Conservation (phyloP, 2,888 invertebrate species). For the Theodoxus fluviatilis region DNA sequence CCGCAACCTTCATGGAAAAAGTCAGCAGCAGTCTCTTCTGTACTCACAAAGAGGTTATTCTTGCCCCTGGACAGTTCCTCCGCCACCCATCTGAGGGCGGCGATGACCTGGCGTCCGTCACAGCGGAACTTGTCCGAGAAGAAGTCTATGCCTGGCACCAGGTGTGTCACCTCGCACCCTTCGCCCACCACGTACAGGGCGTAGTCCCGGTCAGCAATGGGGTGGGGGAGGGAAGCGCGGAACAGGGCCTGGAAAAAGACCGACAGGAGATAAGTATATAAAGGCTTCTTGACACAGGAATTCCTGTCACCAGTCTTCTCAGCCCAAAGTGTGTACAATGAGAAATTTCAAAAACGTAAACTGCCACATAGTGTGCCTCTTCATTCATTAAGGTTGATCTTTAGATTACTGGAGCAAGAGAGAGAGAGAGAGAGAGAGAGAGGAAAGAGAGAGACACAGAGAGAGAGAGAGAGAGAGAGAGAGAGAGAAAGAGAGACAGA, state of each 20-base stretch:
- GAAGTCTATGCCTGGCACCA: constrained; percentile 61
- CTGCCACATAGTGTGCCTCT: too few species aligned
- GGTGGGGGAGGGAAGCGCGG: constrained; percentile 63
- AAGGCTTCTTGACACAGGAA: too few species aligned
- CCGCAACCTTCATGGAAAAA: not conserved
- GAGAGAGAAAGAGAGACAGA: too few species aligned
- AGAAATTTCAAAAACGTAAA: too few species aligned
- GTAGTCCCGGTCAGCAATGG: constrained; percentile 62
- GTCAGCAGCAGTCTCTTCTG: not conserved
- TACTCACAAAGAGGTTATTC: constrained; percentile 62
- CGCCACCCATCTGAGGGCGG: constrained; percentile 60
- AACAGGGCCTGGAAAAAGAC: constrained; percentile 57
- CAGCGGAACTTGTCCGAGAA: constrained; percentile 61
- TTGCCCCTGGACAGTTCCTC: constrained; percentile 60
- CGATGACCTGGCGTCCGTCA: constrained; percentile 59
- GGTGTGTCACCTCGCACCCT: constrained; percentile 60
- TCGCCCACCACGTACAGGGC: constrained; percentile 63
- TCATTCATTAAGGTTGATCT: too few species aligned
- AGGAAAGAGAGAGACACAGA: too few species aligned
- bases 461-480: too few species aligned
- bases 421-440: too few species aligned
- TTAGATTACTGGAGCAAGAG: too few species aligned
- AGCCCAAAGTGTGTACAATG: too few species aligned
- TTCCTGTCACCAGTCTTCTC: too few species aligned
- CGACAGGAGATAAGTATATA: too few species aligned